Evolutionary conservation across 1,140 invertebrate species (phyloP).

Genomic region (Drosophila ironensis): DNA sequence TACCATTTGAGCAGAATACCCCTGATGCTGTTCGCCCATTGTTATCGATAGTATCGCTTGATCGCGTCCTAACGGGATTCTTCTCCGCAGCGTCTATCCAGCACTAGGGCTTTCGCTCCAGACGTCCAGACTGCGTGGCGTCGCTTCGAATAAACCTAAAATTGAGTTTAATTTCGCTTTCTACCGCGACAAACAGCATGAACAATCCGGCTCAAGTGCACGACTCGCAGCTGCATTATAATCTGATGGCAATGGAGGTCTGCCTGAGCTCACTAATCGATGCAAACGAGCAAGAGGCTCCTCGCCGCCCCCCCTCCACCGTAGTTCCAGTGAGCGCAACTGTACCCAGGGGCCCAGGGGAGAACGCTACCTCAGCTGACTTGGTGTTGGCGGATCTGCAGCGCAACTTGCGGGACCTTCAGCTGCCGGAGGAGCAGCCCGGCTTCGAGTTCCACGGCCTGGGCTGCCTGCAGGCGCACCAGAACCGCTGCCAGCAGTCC

Average conservation of each 20-base stretch:
- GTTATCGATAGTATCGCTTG: too few relatives aligned
- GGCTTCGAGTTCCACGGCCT: conserved; percentile 48
- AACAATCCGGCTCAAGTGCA: too few relatives aligned
- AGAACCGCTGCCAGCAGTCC: background rate
- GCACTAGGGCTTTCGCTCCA: too few relatives aligned
- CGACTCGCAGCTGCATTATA: conserved; percentile 27
- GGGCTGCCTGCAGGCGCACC: conserved; percentile 13
- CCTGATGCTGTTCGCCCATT: too few relatives aligned
- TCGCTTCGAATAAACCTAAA: too few relatives aligned
- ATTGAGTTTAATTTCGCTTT: too few relatives aligned
- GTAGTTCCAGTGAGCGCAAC: too few relatives aligned
- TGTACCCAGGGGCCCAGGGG: background rate
- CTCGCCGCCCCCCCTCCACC: background rate
- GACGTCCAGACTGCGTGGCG: background rate
- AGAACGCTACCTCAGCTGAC: too few relatives aligned
- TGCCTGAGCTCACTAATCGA: conserved; percentile 37
- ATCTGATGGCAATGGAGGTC: conserved; percentile 24
- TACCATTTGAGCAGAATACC: too few relatives aligned
- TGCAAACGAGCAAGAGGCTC: background rate
- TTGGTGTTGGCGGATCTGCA: conserved; percentile 28
- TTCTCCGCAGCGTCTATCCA: too few relatives aligned
- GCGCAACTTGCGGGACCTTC: conserved; percentile 12
- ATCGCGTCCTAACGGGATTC: too few relatives aligned
- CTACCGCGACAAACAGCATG: conserved; percentile 34
- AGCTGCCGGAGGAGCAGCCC: conserved; percentile 17